Base-by-base conservation (phyloP, 1,140 invertebrate species). In the Pygmarrhopalites habei region DNA sequence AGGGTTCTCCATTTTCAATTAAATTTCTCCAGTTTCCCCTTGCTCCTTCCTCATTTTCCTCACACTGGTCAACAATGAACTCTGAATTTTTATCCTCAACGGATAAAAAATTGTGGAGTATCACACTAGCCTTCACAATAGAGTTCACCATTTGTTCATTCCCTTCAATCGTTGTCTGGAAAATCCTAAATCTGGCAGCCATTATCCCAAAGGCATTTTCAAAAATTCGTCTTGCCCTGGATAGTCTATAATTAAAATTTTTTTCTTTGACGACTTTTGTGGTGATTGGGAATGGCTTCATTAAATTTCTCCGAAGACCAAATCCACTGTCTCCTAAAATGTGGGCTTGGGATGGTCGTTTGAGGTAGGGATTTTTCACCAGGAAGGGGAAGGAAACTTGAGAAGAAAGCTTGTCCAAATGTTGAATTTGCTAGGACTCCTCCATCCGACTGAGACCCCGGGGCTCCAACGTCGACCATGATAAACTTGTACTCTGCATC, bases 151-250 rank as follows among this genome's bases (percentile, higher is more conserved):
- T 21, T 15, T 57, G 39, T 49, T 21, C 21, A 19, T 62, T 41
- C 1, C 28, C 57, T 28, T 61, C 39, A 1, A 71, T 71, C 5
- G 51, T 17, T 21, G 41, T 44, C 3, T 58, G 55, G 14, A 73
- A 72, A 28, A 73, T 67, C 52, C 66, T 49, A 67, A 69, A 80
- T 57, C 73, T 72, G 25, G 73, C 70, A 7, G 74, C 64, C 29
- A 81, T 63, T 47, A 81, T 79, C n/a, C 79, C 79, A 72, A 82
- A 81, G 1, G 74, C 74, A 72, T 80, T 81, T 73, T 82, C 80
- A 4, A 79, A 73, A 30, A 77, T 70, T 65, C 75, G 62, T 47
- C 76, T 65, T 25, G 74, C 74, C 41, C 74, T 68, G 19, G 71
- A 64, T 67, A 68, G 60, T 77, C 73, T 44, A 51, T 75, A 77